These are phyloP conservation scores for Elymnias hypermnestra DNA, from an alignment of 1,140 invertebrate genomes.

Conservation along the genomic window DNA sequence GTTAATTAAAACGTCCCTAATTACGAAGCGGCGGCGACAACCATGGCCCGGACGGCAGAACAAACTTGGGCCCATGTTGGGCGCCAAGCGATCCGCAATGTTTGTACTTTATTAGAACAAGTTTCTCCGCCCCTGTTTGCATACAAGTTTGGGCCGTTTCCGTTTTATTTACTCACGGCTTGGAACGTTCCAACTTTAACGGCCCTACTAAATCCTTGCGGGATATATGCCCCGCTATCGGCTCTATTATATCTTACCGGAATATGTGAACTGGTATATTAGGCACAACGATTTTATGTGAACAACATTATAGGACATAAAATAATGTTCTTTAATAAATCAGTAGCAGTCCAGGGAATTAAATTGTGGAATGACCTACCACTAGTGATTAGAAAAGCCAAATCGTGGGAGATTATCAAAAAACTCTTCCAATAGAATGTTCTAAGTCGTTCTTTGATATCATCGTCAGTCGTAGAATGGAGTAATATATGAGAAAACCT, in stretches of 20 bases:
- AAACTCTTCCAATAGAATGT: too few species aligned
- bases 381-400: too few species aligned
- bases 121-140: slow-evolving; percentile 51
- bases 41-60: slow-evolving; percentile 1
- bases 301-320: too few species aligned
- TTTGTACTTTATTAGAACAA: slow-evolving; percentile 65
- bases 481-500: too few species aligned
- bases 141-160: slow-evolving; percentile 53
- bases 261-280: slow-evolving; percentile 6
- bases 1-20: slow-evolving; percentile 69
- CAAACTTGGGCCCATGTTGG: too few species aligned
- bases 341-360: slow-evolving; percentile 23
- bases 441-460: too few species aligned
- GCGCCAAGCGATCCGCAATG: slow-evolving; percentile 33
- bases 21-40: slow-evolving; percentile 42
- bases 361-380: too few species aligned
- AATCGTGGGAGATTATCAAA: too few species aligned
- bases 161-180: slow-evolving; percentile 57
- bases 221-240: slow-evolving; percentile 18
- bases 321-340: background rate
- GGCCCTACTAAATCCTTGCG: slow-evolving; percentile 36
- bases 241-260: slow-evolving; percentile 3
- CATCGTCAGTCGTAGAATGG: too few species aligned
- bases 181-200: slow-evolving; percentile 40
- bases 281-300: background rate